These are phyloP conservation scores for Reinhardtius hippoglossoides DNA, from an alignment of 2,113 vertebrate genomes.

Conservation along the genomic window DNA sequence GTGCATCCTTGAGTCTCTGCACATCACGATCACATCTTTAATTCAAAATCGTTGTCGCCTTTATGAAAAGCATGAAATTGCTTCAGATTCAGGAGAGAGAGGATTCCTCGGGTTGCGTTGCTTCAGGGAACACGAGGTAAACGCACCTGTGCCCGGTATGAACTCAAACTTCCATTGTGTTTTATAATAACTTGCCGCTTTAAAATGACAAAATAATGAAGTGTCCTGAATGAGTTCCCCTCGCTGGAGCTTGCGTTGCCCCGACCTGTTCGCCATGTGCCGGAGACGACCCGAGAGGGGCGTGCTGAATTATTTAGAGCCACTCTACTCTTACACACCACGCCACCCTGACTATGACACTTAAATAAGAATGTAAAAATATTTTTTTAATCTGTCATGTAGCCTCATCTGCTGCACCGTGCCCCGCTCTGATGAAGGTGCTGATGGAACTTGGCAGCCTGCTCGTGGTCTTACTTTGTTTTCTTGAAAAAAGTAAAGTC, in stretches of 20 bases:
- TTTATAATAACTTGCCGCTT: background rate
- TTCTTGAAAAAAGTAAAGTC: background rate
- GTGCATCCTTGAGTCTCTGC: background rate
- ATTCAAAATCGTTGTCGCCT: background rate
- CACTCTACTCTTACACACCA: conserved; percentile 65
- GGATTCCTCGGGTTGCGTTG: background rate
- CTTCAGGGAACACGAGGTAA: background rate
- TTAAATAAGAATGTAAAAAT: conserved; percentile 10
- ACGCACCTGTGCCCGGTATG: conserved; percentile 7
- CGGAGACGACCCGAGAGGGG: conserved; percentile 7
- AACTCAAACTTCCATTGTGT: conserved; percentile 9
- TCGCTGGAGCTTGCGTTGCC: conserved; percentile 1
- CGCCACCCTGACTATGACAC: conserved; percentile 2
- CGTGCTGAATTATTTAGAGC: conserved; percentile 74
- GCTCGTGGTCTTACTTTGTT: background rate
- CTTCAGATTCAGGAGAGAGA: background rate
- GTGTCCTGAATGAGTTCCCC: background rate
- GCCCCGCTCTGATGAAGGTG: background rate
- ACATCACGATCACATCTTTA: background rate
- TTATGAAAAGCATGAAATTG: background rate
- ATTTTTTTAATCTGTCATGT: background rate
- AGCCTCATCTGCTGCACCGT: background rate
- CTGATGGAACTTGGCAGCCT: background rate
- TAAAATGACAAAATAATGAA: conserved; percentile 5
- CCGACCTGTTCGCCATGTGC: conserved; percentile 47